Percentiles rank a stretch among this genome's conserved stretches.
Conservation (phyloP, 2,113 vertebrate species). For the Pluvialis apricaria region DNA sequence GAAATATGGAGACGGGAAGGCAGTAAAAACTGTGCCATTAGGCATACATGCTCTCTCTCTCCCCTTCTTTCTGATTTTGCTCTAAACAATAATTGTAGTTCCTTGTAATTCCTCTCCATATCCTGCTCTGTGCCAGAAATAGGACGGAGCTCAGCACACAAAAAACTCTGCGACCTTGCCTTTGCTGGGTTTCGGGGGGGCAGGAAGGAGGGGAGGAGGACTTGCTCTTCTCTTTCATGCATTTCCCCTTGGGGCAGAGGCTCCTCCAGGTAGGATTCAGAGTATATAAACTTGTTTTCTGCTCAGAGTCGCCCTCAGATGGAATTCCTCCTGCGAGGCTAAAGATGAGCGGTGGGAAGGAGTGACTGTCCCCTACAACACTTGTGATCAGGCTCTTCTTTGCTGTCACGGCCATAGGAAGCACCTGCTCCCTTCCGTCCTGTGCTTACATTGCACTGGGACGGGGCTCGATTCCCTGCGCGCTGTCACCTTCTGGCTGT, state of each 20-base stretch:
- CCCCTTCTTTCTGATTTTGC: neutral
- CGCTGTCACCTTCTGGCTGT: neutral
- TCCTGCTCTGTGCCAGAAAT: neutral
- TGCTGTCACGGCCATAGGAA: neutral
- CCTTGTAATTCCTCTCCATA: neutral
- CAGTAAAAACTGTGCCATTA: neutral
- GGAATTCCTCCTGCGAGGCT: neutral
- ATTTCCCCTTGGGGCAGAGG: neutral
- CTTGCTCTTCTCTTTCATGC: neutral
- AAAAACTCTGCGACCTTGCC: neutral
- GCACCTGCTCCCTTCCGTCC: neutral
- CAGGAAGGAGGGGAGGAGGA: neutral
- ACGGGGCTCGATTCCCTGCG: accelerated
- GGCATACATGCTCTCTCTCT: neutral
- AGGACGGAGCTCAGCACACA: neutral
- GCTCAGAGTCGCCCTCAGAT: neutral
- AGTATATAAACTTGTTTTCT: neutral
- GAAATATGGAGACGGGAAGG: neutral
- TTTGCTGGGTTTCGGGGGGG: neutral
- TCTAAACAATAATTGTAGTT: neutral
- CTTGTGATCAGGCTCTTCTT: neutral
- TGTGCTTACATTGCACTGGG: neutral
- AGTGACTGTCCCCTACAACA: neutral
- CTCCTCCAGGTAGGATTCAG: neutral
- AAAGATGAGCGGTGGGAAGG: neutral